phyloP scores from a whole-genome alignment of 2,888 invertebrate genomes.

The Cerceris rybyensis region DNA sequence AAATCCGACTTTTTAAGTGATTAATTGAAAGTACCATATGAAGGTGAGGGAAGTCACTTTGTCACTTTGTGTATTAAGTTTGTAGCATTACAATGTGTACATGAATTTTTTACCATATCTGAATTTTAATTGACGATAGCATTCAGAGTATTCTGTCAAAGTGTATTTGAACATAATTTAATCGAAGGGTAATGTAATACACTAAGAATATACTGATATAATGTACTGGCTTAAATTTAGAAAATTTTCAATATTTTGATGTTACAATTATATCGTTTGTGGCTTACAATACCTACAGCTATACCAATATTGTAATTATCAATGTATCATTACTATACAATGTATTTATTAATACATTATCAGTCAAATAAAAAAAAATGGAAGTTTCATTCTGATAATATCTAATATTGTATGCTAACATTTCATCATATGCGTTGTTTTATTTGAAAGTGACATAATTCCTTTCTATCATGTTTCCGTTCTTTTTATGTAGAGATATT shows the following conservation, averaged over 20 bases:
- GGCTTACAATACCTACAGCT: not conserved
- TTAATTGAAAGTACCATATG: not conserved
- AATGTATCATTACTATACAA: constrained; percentile 26
- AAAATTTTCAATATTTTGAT: not conserved
- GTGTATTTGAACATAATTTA: constrained; percentile 2
- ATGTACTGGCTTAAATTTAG: not conserved
- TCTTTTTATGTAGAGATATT: too few relatives aligned
- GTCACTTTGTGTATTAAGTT: too few relatives aligned
- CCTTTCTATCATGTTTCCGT: too few relatives aligned
- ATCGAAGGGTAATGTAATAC: constrained; percentile 18
- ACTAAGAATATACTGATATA: constrained; percentile 14
- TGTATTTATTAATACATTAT: constrained; percentile 31
- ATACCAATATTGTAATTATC: constrained; percentile 24
- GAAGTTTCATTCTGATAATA: constrained; percentile 9
- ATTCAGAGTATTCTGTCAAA: constrained; percentile 2
- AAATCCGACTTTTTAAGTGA: not conserved
- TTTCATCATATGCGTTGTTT: not conserved
- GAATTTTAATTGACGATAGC: too few relatives aligned
- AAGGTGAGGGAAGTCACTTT: too few relatives aligned
- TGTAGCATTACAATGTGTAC: too few relatives aligned
- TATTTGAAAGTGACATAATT: too few relatives aligned
- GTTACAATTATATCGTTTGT: constrained; percentile 3
- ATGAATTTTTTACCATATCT: too few relatives aligned
- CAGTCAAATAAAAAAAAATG: constrained; percentile 30
- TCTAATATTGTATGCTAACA: not conserved